Conservation (phyloP, 2,113 vertebrate genomes). For the Oreochromis aureus region DNA sequence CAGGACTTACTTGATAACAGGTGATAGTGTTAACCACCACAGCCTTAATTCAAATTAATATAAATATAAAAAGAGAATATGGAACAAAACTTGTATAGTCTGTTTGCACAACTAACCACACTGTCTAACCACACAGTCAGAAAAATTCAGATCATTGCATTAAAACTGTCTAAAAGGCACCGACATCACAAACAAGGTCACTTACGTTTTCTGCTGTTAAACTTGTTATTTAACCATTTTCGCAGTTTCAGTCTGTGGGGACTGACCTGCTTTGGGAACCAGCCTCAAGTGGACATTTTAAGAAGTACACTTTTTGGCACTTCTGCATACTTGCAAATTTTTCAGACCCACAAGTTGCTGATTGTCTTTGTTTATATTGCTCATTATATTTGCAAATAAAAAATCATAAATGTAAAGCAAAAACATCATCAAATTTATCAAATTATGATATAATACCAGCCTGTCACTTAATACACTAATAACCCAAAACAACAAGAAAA, state of each 20-base stretch:
- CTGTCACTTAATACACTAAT: not conserved
- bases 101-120: not conserved
- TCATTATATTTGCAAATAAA: not conserved
- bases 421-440: not conserved
- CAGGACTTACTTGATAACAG: not conserved
- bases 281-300: rapidly evolving
- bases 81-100: not conserved
- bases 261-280: not conserved
- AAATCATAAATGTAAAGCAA: rapidly evolving
- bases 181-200: not conserved
- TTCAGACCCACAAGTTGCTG: not conserved
- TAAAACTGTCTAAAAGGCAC: rapidly evolving
- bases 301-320: not conserved
- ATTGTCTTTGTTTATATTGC: not conserved
- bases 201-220: not conserved
- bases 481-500: not conserved
- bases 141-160: not conserved
- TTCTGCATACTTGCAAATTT: rapidly evolving
- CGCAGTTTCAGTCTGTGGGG: not conserved
- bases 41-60: not conserved
- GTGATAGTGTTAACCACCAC: rapidly evolving
- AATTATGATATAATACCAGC: not conserved
- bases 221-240: not conserved
- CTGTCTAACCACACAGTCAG: not conserved
- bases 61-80: not conserved